These are phyloP conservation scores for Aleiodes alternator DNA, from an alignment of 2,888 invertebrate species.

Conservation along the genomic window DNA sequence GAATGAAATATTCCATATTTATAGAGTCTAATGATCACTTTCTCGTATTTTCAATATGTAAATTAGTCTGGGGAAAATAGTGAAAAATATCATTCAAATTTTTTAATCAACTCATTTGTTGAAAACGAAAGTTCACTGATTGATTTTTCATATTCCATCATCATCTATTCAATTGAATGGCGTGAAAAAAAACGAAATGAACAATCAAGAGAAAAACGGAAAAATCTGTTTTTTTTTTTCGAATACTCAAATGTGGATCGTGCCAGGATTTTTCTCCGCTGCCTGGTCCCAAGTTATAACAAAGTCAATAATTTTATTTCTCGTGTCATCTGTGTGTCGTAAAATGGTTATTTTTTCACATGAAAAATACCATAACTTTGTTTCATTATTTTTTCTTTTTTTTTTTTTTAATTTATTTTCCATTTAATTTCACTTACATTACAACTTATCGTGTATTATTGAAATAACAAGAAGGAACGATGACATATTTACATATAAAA, in stretches of 20 bases:
- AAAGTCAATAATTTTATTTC: constrained; percentile 5
- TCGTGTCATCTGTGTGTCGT: neutral
- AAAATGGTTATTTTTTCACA: no score
- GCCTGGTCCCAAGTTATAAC: constrained; percentile 31
- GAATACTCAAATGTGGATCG: constrained; percentile 6
- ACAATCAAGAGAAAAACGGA: no score
- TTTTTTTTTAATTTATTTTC: neutral
- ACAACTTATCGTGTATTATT: constrained; percentile 39
- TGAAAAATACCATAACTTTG: no score
- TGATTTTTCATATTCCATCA: neutral
- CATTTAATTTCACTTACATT: neutral
- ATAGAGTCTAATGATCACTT: constrained; percentile 4
- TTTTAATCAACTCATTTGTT: neutral
- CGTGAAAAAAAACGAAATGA: neutral
- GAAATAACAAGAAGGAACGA: constrained; percentile 71
- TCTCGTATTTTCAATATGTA: constrained; percentile 16
- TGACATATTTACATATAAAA: constrained; percentile 74
- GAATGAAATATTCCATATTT: constrained; percentile 5
- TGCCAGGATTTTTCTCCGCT: constrained; percentile 10
- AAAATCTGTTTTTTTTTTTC: neutral
- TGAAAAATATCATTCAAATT: constrained; percentile 4
- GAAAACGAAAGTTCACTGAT: constrained; percentile 4
- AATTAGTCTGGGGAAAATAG: constrained; percentile 13
- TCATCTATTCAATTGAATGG: constrained; percentile 13
- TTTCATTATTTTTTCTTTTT: neutral